Evolutionary conservation across 2,888 invertebrate genomes (phyloP).

Genomic region (Shargacucullia verbasci): DNA sequence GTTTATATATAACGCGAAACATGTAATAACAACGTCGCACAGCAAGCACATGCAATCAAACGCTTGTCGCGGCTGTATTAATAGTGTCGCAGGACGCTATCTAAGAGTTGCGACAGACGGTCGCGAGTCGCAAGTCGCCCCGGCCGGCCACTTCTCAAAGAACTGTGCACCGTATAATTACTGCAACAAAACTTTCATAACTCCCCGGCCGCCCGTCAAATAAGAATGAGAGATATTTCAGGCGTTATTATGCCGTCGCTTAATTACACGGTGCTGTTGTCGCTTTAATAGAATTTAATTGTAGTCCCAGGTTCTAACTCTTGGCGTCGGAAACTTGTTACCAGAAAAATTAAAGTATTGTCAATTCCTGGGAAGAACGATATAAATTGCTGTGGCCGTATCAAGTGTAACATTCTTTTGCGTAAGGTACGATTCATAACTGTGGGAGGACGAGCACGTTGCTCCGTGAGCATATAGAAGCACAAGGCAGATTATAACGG

Average conservation of each 20-base stretch:
- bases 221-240: slow-evolving; percentile 85
- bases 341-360: slow-evolving; percentile 44
- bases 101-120: slow-evolving; percentile 63
- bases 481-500: too few species aligned
- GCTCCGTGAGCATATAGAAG: too few species aligned
- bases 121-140: slow-evolving; percentile 44
- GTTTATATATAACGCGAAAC: slow-evolving; percentile 58
- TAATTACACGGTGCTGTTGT: slow-evolving; percentile 81
- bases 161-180: slow-evolving; percentile 76
- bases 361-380: slow-evolving; percentile 24
- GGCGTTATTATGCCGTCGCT: slow-evolving; percentile 75
- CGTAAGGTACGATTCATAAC: not conserved
- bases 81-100: slow-evolving; percentile 77
- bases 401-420: slow-evolving; percentile 20
- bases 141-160: slow-evolving; percentile 51
- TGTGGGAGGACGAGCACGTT: too few species aligned
- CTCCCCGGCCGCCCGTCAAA: slow-evolving; percentile 69
- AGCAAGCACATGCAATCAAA: slow-evolving; percentile 78
- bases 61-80: slow-evolving; percentile 76
- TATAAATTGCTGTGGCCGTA: slow-evolving; percentile 10
- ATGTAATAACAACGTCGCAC: slow-evolving; percentile 72
- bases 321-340: slow-evolving; percentile 66
- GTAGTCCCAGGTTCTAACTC: slow-evolving; percentile 64
- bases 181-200: slow-evolving; percentile 82
- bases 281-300: slow-evolving; percentile 86